Evolutionary conservation across 2,113 vertebrate genomes (phyloP).

Genomic region (Embiotoca jacksoni): DNA sequence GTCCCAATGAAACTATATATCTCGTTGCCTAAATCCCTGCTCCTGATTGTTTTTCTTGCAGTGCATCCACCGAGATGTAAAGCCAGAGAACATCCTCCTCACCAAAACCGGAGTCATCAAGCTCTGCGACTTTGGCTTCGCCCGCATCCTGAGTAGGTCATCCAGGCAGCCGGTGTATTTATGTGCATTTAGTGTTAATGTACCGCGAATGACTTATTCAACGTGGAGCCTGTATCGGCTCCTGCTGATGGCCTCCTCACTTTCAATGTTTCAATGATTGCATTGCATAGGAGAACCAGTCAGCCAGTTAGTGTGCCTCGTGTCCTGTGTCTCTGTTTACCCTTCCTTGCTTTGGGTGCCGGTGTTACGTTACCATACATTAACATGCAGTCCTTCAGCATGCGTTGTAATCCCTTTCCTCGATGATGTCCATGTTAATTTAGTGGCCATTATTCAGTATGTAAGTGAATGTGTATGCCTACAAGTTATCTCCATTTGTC

Average conservation of each 20-base stretch:
- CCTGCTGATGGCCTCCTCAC: conserved; percentile 58
- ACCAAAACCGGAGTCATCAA: conserved; percentile 95
- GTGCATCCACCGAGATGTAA: conserved; percentile 98
- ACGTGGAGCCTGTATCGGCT: conserved; percentile 33
- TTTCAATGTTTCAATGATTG: conserved; percentile 61
- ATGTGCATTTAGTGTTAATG: conserved; percentile 64
- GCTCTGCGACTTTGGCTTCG: conserved; percentile 98
- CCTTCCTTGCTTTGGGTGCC: conserved; percentile 62
- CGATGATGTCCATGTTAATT: conserved; percentile 50
- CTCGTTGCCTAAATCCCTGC: conserved; percentile 30
- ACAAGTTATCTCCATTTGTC: conserved; percentile 15
- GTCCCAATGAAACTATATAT: conserved; percentile 10
- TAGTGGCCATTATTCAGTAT: conserved; percentile 54
- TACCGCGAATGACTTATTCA: conserved; percentile 76
- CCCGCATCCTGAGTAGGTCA: conserved; percentile 93
- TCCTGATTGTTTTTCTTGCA: conserved; percentile 71
- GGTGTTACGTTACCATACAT: conserved; percentile 73
- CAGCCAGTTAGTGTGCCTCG: conserved; percentile 54
- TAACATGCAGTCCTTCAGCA: conserved; percentile 65
- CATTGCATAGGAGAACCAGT: conserved; percentile 22
- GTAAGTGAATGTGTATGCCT: conserved; percentile 1
- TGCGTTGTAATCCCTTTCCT: conserved; percentile 73
- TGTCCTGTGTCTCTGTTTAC: conserved; percentile 72
- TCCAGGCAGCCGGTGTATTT: conserved; percentile 36
- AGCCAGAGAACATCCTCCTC: conserved; percentile 98